Evolutionary conservation across 2,888 invertebrate genomes (phyloP).

Genomic region (Chelonus formosanus): DNA sequence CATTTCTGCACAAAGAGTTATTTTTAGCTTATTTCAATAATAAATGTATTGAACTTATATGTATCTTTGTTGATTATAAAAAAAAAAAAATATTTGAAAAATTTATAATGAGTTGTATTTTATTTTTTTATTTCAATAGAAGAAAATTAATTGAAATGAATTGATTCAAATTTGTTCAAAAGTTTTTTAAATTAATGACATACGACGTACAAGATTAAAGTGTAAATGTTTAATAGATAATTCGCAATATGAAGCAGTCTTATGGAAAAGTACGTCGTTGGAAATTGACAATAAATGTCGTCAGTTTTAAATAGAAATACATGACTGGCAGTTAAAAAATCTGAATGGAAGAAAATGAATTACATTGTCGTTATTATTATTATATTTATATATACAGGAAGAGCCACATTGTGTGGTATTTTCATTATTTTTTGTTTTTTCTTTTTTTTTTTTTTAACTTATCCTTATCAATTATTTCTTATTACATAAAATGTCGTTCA

Average conservation of each 20-base stretch:
- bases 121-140: no score
- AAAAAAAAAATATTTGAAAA: no score
- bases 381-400: constrained; percentile 13
- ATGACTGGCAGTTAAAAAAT: background rate
- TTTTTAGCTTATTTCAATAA: no score
- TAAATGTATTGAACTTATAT: no score
- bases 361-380: no score
- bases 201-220: constrained; percentile 45
- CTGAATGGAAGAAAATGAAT: no score
- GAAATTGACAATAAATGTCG: background rate
- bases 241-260: constrained; percentile 57
- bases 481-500: constrained; percentile 49
- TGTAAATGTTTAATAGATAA: constrained; percentile 47
- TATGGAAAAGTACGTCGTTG: constrained; percentile 46
- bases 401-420: no score
- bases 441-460: background rate
- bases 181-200: constrained; percentile 30
- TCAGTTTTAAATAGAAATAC: background rate
- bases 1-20: no score
- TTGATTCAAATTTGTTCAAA: constrained; percentile 26
- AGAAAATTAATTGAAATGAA: no score
- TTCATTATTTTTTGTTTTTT: background rate
- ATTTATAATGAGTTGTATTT: no score
- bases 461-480: background rate
- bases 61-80: no score